A percentile compares a stretch with the other conserved stretches of the same genome.
Conservation (phyloP, 2,797 vertebrate species). For the Danionella dracula region DNA sequence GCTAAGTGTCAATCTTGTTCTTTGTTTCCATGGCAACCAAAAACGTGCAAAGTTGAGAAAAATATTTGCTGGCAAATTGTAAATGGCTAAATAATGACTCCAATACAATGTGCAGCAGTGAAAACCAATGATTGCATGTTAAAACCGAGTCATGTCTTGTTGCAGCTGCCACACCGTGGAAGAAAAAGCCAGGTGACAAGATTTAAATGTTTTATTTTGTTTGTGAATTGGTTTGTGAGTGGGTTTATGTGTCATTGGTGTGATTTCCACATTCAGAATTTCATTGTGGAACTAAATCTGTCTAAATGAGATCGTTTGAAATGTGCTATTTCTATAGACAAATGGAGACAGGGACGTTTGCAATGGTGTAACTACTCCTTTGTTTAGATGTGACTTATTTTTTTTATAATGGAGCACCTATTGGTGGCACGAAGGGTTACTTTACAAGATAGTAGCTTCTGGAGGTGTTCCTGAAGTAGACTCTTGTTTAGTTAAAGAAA, state of each 20-base stretch:
- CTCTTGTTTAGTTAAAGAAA: too few relatives aligned
- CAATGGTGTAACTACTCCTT: too few relatives aligned
- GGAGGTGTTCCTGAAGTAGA: too few relatives aligned
- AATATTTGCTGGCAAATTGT: background rate
- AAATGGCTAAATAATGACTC: background rate
- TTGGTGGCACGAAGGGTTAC: too few relatives aligned
- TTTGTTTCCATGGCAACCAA: constrained; percentile 14
- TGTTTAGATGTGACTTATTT: too few relatives aligned
- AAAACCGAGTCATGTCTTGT: constrained; percentile 30
- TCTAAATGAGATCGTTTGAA: too few relatives aligned
- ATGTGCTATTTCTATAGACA: too few relatives aligned
- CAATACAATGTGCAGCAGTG: background rate
- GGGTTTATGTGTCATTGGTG: background rate
- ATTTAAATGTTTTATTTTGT: background rate
- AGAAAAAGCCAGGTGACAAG: constrained; percentile 84
- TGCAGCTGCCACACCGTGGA: constrained; percentile 82
- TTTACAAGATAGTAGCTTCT: too few relatives aligned
- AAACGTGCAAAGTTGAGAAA: background rate
- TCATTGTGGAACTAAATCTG: too few relatives aligned
- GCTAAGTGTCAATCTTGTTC: background rate
- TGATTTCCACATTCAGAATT: too few relatives aligned
- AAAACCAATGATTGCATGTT: background rate
- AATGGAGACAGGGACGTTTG: too few relatives aligned
- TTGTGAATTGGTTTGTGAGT: background rate
- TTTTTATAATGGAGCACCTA: too few relatives aligned